phyloP scores from a whole-genome alignment of 2,113 vertebrate genomes.

The Marcusenius ussheri region DNA sequence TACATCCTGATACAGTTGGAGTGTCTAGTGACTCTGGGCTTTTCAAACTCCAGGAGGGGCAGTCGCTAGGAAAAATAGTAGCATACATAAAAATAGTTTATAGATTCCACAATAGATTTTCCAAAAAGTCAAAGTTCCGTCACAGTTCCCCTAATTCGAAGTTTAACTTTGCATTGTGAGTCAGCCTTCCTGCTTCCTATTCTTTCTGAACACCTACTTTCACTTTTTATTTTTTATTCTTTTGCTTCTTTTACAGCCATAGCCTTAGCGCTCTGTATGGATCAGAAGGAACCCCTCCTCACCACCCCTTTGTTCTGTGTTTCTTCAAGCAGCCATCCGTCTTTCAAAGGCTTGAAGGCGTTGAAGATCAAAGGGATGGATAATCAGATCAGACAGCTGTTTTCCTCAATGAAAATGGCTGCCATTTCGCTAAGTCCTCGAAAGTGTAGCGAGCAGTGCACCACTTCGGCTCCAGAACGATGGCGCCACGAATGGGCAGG shows the following conservation, averaged over 20 bases:
- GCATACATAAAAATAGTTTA: neutral
- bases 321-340: slow-evolving; percentile 30
- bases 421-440: slow-evolving; percentile 21
- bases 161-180: neutral
- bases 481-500: no score
- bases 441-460: neutral
- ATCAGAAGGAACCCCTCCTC: neutral
- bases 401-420: slow-evolving; percentile 33
- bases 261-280: slow-evolving; percentile 13
- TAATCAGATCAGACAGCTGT: slow-evolving; percentile 34
- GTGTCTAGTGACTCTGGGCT: neutral
- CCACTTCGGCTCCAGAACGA: neutral
- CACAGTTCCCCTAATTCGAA: neutral
- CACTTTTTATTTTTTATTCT: neutral
- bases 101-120: neutral
- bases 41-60: slow-evolving; percentile 4
- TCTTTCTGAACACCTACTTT: slow-evolving; percentile 10
- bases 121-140: neutral
- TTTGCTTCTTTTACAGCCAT: slow-evolving; percentile 6
- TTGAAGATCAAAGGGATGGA: slow-evolving; percentile 33
- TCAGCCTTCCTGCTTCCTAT: neutral
- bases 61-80: neutral
- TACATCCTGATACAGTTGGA: slow-evolving; percentile 28
- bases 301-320: slow-evolving; percentile 22
- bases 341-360: slow-evolving; percentile 25